Conservation (phyloP, 37 sponge, comb jelly and placozoan species). For the Crambe crambe region DNA sequence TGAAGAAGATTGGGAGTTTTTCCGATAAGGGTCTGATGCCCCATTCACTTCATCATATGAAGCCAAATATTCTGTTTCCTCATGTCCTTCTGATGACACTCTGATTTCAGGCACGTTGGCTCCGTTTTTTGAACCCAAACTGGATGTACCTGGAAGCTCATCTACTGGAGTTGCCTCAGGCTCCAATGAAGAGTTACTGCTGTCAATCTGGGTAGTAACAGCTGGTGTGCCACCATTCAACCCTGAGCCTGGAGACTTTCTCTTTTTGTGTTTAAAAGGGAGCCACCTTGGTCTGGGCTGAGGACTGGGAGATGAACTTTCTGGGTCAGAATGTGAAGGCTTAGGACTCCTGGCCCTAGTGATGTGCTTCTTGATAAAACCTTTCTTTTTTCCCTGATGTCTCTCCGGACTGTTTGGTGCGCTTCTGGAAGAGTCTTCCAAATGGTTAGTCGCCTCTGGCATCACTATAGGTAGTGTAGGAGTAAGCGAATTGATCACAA, state of each 20-base stretch:
- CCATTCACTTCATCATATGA: neutral
- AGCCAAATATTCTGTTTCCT: neutral
- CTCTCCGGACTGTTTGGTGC: slow-evolving; percentile 19
- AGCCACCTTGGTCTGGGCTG: slow-evolving; percentile 33
- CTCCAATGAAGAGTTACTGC: neutral
- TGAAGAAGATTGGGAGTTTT: slow-evolving; percentile 52
- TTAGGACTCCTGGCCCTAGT: slow-evolving; percentile 29
- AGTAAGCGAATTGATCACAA: slow-evolving; percentile 8
- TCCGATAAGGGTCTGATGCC: slow-evolving; percentile 13
- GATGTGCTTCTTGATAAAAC: slow-evolving; percentile 21
- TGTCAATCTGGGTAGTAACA: neutral
- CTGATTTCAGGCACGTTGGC: slow-evolving; percentile 39
- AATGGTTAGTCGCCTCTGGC: slow-evolving; percentile 3
- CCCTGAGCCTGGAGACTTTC: neutral
- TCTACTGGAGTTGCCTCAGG: slow-evolving; percentile 37
- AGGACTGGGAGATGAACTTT: slow-evolving; percentile 6
- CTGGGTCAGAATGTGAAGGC: slow-evolving; percentile 28
- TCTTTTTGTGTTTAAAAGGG: slow-evolving; percentile 34
- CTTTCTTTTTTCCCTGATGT: neutral
- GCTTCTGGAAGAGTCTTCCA: slow-evolving; percentile 5
- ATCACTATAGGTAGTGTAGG: slow-evolving; percentile 9
- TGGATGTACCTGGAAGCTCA: slow-evolving; percentile 37
- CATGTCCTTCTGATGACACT: slow-evolving; percentile 36
- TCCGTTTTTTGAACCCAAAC: neutral
- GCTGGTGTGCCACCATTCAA: slow-evolving; percentile 18